phyloP scores from a whole-genome alignment of 2,797 vertebrate genomes.

The Thalassophryne amazonica region DNA sequence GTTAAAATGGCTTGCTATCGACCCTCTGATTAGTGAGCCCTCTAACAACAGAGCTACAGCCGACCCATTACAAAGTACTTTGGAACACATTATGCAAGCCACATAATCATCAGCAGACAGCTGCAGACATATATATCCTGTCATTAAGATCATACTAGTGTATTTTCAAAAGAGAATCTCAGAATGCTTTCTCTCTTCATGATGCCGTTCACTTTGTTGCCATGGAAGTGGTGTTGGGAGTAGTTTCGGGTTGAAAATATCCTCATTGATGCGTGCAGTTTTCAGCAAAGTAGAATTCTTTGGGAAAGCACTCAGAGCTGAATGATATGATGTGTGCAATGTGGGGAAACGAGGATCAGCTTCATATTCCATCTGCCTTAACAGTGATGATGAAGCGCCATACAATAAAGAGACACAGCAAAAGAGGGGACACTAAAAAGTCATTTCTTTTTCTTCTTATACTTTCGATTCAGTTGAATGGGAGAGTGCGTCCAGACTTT shows the following conservation, averaged over 20 bases:
- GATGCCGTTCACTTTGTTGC: not conserved
- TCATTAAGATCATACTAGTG: not conserved
- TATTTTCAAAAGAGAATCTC: not conserved
- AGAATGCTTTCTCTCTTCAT: not conserved
- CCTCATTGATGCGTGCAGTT: not conserved
- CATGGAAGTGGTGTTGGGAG: not conserved
- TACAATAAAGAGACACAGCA: no score
- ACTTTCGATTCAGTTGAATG: no score
- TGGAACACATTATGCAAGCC: slow-evolving; percentile 10
- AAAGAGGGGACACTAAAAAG: no score
- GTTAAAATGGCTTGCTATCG: no score
- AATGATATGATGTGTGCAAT: slow-evolving; percentile 7
- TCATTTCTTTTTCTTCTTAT: no score
- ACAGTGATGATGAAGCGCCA: not conserved
- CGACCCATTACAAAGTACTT: slow-evolving; percentile 12
- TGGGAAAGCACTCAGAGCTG: slow-evolving; percentile 10
- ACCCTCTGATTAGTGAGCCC: no score
- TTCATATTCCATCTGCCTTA: slow-evolving; percentile 5
- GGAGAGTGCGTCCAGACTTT: no score
- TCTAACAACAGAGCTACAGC: slow-evolving; percentile 4
- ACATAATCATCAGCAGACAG: slow-evolving; percentile 14
- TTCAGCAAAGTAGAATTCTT: slow-evolving; percentile 15
- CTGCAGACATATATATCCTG: not conserved
- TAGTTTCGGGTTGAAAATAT: slow-evolving; percentile 7
- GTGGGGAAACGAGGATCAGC: slow-evolving; percentile 4